phyloP scores from a whole-genome alignment of 2,797 vertebrate genomes.

The Podarcis siculus region DNA sequence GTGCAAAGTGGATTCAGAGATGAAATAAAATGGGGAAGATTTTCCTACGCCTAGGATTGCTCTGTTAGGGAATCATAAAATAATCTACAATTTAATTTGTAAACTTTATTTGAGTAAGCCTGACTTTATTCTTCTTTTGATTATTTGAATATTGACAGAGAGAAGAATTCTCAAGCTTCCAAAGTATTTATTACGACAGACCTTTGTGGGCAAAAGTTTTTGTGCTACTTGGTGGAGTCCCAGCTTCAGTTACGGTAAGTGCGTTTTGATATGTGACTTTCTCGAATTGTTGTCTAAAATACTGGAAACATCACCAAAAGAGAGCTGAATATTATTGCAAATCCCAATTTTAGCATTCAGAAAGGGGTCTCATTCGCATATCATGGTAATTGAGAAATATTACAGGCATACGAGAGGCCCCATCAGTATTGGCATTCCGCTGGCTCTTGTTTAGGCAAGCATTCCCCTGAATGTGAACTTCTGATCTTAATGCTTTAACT shows the following conservation, averaged over 20 bases:
- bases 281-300: background rate
- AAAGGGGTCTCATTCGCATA: no score
- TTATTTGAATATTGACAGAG: slow-evolving; percentile 75
- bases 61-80: background rate
- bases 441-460: no score
- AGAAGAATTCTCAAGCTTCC: slow-evolving; percentile 93
- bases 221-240: slow-evolving; percentile 95
- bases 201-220: slow-evolving; percentile 91
- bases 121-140: background rate
- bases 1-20: no score
- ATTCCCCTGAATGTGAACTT: no score
- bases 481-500: no score
- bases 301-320: background rate
- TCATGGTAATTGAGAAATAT: no score
- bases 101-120: background rate
- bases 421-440: no score
- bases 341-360: background rate
- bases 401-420: no score
- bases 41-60: background rate
- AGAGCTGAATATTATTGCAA: background rate
- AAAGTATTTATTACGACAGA: slow-evolving; percentile 96
- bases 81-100: background rate
- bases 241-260: slow-evolving; percentile 92
- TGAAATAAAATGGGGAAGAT: no score
- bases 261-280: background rate